Base-by-base conservation (phyloP, 1,140 invertebrate species). In the Drusus annulatus region DNA sequence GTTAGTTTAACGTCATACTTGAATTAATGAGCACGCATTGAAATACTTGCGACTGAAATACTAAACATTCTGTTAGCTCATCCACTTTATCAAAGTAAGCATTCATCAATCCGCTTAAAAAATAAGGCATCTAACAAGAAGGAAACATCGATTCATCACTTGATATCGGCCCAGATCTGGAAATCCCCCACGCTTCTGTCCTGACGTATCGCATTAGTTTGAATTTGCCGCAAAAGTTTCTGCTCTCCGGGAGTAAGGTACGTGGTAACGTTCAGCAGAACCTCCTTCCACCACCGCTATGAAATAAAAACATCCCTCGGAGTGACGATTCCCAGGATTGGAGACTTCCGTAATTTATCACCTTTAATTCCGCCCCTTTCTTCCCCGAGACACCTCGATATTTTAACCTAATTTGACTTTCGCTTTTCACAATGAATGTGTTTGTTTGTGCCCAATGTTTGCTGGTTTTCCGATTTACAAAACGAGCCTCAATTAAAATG, bases 141-240 rank as follows among this genome's bases (percentile, higher is more conserved):
- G 60, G 60, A 16, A 28, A 56, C 23, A 16, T 16, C 23, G 13
- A 63, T 63, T 63, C 15, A 63, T 63, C 60, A 21, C 60, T 15
- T 23, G 17, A 25, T 63, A 25, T 63, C 23, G 15, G 60, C 60
- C 15, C 19, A 28, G 13, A 23, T 23, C 23, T 17, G 23, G 16
- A 63, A 63, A 17, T 63, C 60, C 23, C 23, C 60, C 17, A 63
- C 60, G 60, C 19, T 63, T 25, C 60, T 28, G 19, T 23, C 60
- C 60, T 25, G 60, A 28, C 60, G 23, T 25, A 63, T 63, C 19
- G 23, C 60, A 63, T 63, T 25, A 63, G 60, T 63, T 63, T 63
- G 60, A 63, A 63, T 25, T 63, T 25, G 60, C 19, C 23, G 60
- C 23, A 17, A 63, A 25, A 63, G 19, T 63, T 63, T 17, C 60